These are phyloP conservation scores for Seriola quinqueradiata DNA, from an alignment of 2,113 vertebrate genomes.

Conservation along the genomic window DNA sequence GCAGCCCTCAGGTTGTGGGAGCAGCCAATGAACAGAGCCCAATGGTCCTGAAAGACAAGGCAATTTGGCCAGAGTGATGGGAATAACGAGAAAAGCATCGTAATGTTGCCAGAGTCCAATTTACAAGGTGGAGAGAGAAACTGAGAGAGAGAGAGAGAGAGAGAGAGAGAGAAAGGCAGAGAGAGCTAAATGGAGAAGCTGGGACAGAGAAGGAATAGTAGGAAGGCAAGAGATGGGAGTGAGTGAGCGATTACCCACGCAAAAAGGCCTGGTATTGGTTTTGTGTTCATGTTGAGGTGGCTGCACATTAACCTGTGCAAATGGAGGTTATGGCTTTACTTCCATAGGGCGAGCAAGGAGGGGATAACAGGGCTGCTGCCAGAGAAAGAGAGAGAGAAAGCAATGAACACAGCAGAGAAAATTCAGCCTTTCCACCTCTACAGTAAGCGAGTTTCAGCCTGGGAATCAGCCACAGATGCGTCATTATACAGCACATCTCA, in stretches of 20 bases:
- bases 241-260: slow-evolving; percentile 68
- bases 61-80: slow-evolving; percentile 82
- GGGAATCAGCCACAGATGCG: slow-evolving; percentile 26
- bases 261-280: slow-evolving; percentile 69
- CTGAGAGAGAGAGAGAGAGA: slow-evolving; percentile 24
- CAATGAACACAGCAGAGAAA: slow-evolving; percentile 34
- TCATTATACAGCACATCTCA: slow-evolving; percentile 52
- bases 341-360: slow-evolving; percentile 52
- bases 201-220: slow-evolving; percentile 44
- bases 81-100: slow-evolving; percentile 84
- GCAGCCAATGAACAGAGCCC: slow-evolving; percentile 75
- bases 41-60: slow-evolving; percentile 86
- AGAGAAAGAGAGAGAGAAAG: slow-evolving; percentile 50
- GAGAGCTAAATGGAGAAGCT: slow-evolving; percentile 44
- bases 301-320: slow-evolving; percentile 86
- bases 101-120: slow-evolving; percentile 78
- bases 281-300: slow-evolving; percentile 76
- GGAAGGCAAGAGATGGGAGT: slow-evolving; percentile 15
- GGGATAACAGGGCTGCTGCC: slow-evolving; percentile 66
- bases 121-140: slow-evolving; percentile 61
- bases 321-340: slow-evolving; percentile 80
- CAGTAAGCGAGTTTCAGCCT: slow-evolving; percentile 26
- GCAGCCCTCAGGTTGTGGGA: slow-evolving; percentile 64
- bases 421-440: slow-evolving; percentile 26
- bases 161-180: slow-evolving; percentile 30